These are phyloP conservation scores for Drosophila bocqueti DNA, from an alignment of 1,140 invertebrate species.

Conservation along the genomic window DNA sequence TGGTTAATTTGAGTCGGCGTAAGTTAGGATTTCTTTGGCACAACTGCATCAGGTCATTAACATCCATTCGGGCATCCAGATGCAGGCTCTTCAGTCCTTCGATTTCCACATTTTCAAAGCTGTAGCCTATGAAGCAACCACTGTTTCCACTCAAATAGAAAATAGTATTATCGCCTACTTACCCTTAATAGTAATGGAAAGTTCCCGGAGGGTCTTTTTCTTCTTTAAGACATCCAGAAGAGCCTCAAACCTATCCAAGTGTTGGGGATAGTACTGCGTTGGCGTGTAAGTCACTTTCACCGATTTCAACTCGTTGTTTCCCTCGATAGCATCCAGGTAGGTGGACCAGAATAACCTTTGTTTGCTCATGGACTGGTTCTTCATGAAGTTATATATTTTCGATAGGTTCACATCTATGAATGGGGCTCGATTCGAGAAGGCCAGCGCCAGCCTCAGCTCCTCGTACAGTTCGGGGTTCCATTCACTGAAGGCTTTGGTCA, in stretches of 20 bases:
- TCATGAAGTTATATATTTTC: neutral
- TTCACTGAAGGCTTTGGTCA: neutral
- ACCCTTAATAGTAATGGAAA: neutral
- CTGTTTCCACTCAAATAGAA: neutral
- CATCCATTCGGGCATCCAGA: neutral
- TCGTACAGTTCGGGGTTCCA: constrained; percentile 1
- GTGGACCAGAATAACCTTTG: constrained; percentile 2
- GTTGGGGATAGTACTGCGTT: neutral
- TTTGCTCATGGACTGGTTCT: neutral
- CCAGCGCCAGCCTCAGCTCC: neutral
- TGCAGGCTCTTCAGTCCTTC: neutral
- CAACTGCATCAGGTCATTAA: neutral
- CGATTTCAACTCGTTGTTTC: neutral
- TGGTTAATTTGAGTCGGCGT: constrained; percentile 1
- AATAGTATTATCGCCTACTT: too few species aligned
- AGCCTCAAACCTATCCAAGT: constrained; percentile 6
- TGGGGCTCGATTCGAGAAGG: neutral
- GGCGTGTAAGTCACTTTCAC: constrained; percentile 2
- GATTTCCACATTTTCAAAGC: constrained; percentile 1
- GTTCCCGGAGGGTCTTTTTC: neutral
- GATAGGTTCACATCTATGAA: neutral
- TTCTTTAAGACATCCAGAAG: neutral
- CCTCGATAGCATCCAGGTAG: neutral
- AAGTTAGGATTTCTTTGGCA: constrained; percentile 5
- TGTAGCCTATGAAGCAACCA: neutral